Evolutionary conservation across 1,140 invertebrate genomes (phyloP), one percentile per base, ranked within the genome.

Genomic region (Orussus abietinus): DNA sequence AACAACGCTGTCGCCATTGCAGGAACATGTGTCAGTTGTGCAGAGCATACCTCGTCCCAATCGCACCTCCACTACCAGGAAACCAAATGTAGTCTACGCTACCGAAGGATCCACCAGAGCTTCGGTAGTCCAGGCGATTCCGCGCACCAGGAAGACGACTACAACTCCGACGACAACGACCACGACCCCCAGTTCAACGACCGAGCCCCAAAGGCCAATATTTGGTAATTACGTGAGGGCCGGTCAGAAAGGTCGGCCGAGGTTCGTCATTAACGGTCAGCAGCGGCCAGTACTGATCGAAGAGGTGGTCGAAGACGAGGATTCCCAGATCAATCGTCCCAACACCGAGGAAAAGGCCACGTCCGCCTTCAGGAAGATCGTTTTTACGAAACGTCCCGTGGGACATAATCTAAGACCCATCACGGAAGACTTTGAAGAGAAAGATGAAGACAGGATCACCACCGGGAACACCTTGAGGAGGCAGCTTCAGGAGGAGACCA

Each of bases 71-170:
- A 46, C 43, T 3, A 59, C 51, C 37, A 72, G 58, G 56, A 63
- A 55, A 47, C 60, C 66, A 18, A 49, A 54, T 62, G 32, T 68
- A 53, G 15, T 74, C n/a, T 68, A 62, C 37, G 64, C 66, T 2
- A 72, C 64, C 75, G 0, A 76, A 71, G 2, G 60, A 38, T 59
- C 74, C 3, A 77, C 77, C 0, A 76, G 72, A 46, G 69, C 75
- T 0, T 77, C 77, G 2, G 77, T 80, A 0, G 80, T 82, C 2
- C 80, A 83, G 57, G 57, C 77, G 1, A 82, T 83, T 43, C 78
- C 80, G 4, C 69, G 77, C 51, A 69, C 74, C 14, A 70, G 78
- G 50, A 74, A 70, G 18, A 53, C 64, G 1, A 55, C 62, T 3
- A 64, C 59, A 1, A 45, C 49, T 38, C 15, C 64, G 6, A 49